These are phyloP conservation scores for Coendou prehensilis DNA, from an alignment of 2,797 vertebrate species.

Conservation along the genomic window DNA sequence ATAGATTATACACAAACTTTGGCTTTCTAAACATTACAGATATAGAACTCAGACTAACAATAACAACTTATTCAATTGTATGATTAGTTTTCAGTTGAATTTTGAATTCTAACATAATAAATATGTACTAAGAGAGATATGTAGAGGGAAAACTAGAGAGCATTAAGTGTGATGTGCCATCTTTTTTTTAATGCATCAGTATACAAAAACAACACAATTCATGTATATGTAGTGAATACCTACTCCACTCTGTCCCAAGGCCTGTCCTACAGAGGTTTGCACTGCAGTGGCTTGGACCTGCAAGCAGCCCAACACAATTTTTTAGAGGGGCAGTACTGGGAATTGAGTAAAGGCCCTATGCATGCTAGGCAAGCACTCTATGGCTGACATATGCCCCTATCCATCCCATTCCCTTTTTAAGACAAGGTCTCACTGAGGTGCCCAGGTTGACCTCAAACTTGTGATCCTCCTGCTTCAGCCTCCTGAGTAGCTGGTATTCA, in stretches of 20 bases:
- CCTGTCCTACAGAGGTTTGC: not conserved
- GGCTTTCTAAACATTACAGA: not conserved
- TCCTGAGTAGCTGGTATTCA: no score
- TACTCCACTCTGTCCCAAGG: not conserved
- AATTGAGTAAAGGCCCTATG: no score
- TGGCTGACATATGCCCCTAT: no score
- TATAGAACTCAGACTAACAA: not conserved
- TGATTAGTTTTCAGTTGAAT: constrained; percentile 2
- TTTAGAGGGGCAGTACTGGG: not conserved
- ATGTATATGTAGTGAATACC: not conserved
- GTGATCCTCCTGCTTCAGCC: no score
- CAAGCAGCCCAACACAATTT: not conserved
- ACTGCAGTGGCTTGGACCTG: not conserved
- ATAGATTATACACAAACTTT: not conserved
- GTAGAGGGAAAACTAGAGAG: not conserved
- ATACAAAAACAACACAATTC: not conserved
- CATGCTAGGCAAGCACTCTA: no score
- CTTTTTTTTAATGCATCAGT: not conserved
- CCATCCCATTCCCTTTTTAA: no score
- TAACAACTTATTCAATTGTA: constrained; percentile 16
- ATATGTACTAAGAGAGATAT: not conserved
- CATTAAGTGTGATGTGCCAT: not conserved
- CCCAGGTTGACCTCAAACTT: no score
- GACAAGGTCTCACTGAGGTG: no score
- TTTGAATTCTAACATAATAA: constrained; percentile 22